Evolutionary conservation across 1,140 invertebrate species (phyloP), one percentile per base, ranked within the genome.

Genomic region (Thrips palmi): DNA sequence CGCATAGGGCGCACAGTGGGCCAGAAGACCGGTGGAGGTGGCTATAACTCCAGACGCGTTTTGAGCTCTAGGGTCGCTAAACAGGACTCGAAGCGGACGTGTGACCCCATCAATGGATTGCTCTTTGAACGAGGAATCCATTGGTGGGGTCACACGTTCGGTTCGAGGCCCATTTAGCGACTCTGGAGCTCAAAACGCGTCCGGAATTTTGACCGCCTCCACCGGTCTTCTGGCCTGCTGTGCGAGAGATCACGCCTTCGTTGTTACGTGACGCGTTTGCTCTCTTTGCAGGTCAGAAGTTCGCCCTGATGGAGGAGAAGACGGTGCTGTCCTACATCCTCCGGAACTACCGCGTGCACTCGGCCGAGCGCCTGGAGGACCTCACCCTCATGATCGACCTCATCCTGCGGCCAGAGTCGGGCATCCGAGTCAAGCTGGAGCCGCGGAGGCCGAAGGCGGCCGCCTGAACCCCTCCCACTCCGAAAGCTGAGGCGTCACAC

Each of bases 261-360:
- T 24, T 11, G 11, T 32, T 35, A 3, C 14, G n/a, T n/a, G n/a
- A n/a, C n/a, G n/a, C n/a, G n/a, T 37, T n/a, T 43, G 41, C 30
- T 37, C 22, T 31, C 17, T 38, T 43, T 46, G 11, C 42, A 63
- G 62, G 63, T 35, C 64, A 66, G 46, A 63, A 57, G 44, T 73
- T 71, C 55, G 70, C 70, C 2, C 40, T 62, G 39, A 48, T 67
- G 45, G 68, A 73, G 48, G 59, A 61, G 40, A 70, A 71, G 45
- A 56, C 60, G 3, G 47, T 70, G 6, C 42, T 72, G 19, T 56
- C 65, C 0, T 53, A 53, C 3, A 48, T 73, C 11, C 51, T 72
- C 3, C 53, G 63, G 4, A 51, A 56, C 25, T 72, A 59, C 33
- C 43, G 32, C 20, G 20, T 52, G 2, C 32, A 44, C 17, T 21